A percentile compares a stretch with the other conserved stretches of the same genome.
These are phyloP conservation scores for Norana najaformis DNA, from an alignment of 2,888 invertebrate genomes.

Conservation along the genomic window DNA sequence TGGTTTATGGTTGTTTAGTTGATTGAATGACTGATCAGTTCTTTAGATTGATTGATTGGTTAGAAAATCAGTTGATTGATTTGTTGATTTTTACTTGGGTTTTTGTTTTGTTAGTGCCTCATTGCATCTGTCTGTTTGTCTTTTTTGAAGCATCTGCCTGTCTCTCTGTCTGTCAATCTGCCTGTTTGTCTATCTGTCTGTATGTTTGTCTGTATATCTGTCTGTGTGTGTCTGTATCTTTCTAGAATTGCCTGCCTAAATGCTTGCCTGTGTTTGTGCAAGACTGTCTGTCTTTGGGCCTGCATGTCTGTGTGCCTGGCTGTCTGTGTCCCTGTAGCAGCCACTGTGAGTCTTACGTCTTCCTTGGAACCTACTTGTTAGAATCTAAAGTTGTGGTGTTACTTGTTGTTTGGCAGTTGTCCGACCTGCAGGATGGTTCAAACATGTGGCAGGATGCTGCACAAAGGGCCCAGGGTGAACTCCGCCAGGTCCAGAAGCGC, in stretches of 20 bases:
- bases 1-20: not conserved
- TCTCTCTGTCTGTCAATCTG: too few species aligned
- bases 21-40: not conserved
- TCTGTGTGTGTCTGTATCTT: not conserved
- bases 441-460: constrained; percentile 68
- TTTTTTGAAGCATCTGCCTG: too few species aligned
- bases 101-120: too few species aligned
- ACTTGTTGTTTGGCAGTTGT: constrained; percentile 67
- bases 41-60: not conserved
- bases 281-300: not conserved
- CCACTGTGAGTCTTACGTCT: too few species aligned
- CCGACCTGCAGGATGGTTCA: constrained; percentile 68
- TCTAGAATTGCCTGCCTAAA: not conserved
- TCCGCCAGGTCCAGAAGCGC: constrained; percentile 76
- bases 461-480: constrained; percentile 78
- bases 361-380: not conserved
- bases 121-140: not conserved
- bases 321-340: too few species aligned
- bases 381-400: not conserved
- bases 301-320: not conserved
- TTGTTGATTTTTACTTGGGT: too few species aligned
- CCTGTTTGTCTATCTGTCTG: not conserved
- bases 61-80: not conserved
- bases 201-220: not conserved
- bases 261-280: not conserved